Percentiles rank a stretch among this genome's conserved stretches.
These are phyloP conservation scores for Ceratothoa steindachneri DNA, from an alignment of 2,888 invertebrate genomes.

Conservation along the genomic window DNA sequence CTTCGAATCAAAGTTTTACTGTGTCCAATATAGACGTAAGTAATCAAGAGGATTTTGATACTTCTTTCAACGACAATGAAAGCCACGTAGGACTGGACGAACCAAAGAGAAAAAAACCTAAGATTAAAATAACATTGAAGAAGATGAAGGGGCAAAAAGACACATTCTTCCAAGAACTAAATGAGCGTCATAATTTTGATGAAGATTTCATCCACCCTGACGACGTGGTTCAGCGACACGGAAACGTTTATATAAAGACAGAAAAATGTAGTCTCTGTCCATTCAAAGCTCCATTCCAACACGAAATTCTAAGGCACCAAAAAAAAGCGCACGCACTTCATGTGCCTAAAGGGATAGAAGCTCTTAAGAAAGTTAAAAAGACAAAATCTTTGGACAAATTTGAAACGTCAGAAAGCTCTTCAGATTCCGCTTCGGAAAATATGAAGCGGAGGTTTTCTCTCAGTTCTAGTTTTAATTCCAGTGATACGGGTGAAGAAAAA, in stretches of 20 bases:
- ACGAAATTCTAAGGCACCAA: slow-evolving; percentile 60
- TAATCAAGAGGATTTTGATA: slow-evolving; percentile 29
- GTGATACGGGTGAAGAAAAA: background rate
- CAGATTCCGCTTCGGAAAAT: background rate
- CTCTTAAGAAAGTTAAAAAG: background rate
- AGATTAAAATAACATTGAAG: slow-evolving; percentile 49
- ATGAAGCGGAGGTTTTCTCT: background rate
- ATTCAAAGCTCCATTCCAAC: slow-evolving; percentile 60
- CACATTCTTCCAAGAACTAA: slow-evolving; percentile 40
- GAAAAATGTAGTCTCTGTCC: slow-evolving; percentile 58
- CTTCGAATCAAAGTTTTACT: slow-evolving; percentile 36
- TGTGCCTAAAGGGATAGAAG: background rate
- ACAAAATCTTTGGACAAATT: background rate
- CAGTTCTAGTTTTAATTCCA: background rate
- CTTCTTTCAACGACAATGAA: slow-evolving; percentile 28
- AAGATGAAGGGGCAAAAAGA: slow-evolving; percentile 46
- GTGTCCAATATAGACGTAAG: slow-evolving; percentile 45
- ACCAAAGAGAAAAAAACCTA: slow-evolving; percentile 46
- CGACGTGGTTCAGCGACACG: slow-evolving; percentile 54
- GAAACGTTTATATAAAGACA: slow-evolving; percentile 51
- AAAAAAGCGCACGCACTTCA: slow-evolving; percentile 53
- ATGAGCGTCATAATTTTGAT: slow-evolving; percentile 48
- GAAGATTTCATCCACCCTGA: slow-evolving; percentile 51
- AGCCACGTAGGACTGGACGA: slow-evolving; percentile 39
- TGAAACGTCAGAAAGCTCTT: background rate